phyloP scores from a whole-genome alignment of 53 echinoderm and acorn worm species.

The Temnopleurus reevesii region DNA sequence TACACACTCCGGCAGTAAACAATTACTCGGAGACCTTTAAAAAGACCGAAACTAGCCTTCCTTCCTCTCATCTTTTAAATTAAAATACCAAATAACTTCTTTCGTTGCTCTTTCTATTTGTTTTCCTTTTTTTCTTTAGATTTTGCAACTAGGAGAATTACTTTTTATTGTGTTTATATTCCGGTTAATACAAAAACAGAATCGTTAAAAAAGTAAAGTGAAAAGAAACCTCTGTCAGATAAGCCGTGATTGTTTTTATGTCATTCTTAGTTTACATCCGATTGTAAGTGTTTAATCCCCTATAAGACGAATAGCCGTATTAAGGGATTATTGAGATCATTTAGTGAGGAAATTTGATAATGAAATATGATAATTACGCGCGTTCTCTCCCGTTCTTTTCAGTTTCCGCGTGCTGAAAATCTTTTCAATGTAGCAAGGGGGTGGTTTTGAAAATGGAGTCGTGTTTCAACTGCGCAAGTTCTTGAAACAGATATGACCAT shows the following conservation, averaged over 20 bases:
- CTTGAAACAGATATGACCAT: constrained; percentile 26
- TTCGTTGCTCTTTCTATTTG: not conserved
- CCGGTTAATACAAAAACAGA: constrained; percentile 40
- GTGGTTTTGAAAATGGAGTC: not conserved
- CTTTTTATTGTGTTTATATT: not conserved
- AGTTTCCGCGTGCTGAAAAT: not conserved
- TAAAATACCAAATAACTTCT: constrained; percentile 48
- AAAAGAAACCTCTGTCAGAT: constrained; percentile 19
- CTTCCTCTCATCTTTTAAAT: constrained; percentile 56
- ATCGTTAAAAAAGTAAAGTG: constrained; percentile 25
- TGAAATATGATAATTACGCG: constrained; percentile 37
- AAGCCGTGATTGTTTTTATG: constrained; percentile 39
- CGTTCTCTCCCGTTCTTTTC: constrained; percentile 3
- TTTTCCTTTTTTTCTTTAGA: not conserved
- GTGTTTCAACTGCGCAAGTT: not conserved
- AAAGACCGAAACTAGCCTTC: constrained; percentile 50
- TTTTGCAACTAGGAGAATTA: constrained; percentile 8
- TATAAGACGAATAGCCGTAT: constrained; percentile 59
- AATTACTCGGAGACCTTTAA: constrained; percentile 57
- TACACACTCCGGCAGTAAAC: constrained; percentile 51
- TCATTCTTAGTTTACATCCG: constrained; percentile 62
- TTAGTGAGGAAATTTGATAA: constrained; percentile 39
- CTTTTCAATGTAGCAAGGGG: too few relatives aligned
- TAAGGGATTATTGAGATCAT: constrained; percentile 47
- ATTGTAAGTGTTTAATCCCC: constrained; percentile 58